phyloP scores from a whole-genome alignment of 2,888 invertebrate genomes.

The Cheilosia pagana region DNA sequence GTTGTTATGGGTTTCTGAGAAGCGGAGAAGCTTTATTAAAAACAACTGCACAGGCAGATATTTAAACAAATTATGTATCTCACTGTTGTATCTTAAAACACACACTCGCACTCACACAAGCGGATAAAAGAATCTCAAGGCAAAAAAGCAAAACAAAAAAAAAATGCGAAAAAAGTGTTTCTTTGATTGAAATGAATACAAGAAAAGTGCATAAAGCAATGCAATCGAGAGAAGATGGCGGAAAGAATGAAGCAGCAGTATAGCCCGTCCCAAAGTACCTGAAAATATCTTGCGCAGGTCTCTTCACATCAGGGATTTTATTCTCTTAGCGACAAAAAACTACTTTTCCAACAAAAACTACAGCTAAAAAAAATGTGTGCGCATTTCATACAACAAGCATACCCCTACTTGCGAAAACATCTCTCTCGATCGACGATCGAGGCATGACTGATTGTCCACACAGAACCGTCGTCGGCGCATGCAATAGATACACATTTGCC shows the following conservation, averaged over 20 bases:
- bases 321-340: too few relatives aligned
- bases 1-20: slow-evolving; percentile 15
- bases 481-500: too few relatives aligned
- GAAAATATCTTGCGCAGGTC: too few relatives aligned
- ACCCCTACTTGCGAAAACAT: too few relatives aligned
- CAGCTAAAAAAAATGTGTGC: too few relatives aligned
- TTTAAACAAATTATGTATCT: slow-evolving; percentile 39
- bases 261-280: too few relatives aligned
- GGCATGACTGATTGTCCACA: too few relatives aligned
- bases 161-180: slow-evolving; percentile 45
- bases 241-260: slow-evolving; percentile 3
- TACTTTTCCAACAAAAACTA: too few relatives aligned
- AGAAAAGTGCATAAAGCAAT: slow-evolving; percentile 32
- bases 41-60: background rate
- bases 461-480: too few relatives aligned
- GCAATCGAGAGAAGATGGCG: background rate
- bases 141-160: slow-evolving; percentile 14
- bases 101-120: slow-evolving; percentile 7
- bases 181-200: slow-evolving; percentile 61
- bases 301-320: too few relatives aligned
- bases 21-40: background rate
- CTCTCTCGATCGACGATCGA: too few relatives aligned
- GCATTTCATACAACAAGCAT: too few relatives aligned
- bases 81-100: slow-evolving; percentile 3
- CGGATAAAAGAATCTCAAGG: slow-evolving; percentile 34